phyloP scores from a whole-genome alignment of 2,888 invertebrate genomes.

The Dynastes tityus region DNA sequence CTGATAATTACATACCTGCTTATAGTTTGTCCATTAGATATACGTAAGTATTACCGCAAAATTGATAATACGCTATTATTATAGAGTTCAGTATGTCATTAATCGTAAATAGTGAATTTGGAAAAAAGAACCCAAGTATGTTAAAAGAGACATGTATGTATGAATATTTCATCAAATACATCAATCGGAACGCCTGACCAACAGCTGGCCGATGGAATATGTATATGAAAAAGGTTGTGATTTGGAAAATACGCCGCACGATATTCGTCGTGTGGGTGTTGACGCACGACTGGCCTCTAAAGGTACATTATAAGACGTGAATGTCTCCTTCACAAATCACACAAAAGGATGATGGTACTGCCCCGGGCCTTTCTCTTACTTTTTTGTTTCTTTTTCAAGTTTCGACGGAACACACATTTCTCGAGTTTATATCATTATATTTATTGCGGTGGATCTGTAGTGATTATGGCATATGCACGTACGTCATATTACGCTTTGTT shows the following conservation, averaged over 20 bases:
- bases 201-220: too few species aligned
- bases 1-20: background rate
- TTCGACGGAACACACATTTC: background rate
- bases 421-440: too few species aligned
- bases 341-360: slow-evolving; percentile 12
- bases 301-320: background rate
- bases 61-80: background rate
- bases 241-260: slow-evolving; percentile 36
- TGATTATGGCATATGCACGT: too few species aligned
- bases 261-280: slow-evolving; percentile 17
- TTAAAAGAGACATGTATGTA: background rate
- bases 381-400: background rate
- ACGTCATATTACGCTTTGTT: too few species aligned
- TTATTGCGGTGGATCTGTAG: too few species aligned
- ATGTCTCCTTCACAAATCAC: background rate
- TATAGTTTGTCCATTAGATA: background rate
- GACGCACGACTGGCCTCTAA: slow-evolving; percentile 28
- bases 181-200: slow-evolving; percentile 17
- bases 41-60: background rate
- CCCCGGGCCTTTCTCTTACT: slow-evolving; percentile 1
- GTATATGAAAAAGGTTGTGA: background rate
- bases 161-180: background rate
- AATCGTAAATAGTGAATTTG: background rate
- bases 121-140: background rate
- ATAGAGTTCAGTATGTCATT: slow-evolving; percentile 12